A percentile compares a stretch with the other conserved stretches of the same genome.
These are phyloP conservation scores for Calameuta pallipes DNA, from an alignment of 2,888 invertebrate species.

Conservation along the genomic window DNA sequence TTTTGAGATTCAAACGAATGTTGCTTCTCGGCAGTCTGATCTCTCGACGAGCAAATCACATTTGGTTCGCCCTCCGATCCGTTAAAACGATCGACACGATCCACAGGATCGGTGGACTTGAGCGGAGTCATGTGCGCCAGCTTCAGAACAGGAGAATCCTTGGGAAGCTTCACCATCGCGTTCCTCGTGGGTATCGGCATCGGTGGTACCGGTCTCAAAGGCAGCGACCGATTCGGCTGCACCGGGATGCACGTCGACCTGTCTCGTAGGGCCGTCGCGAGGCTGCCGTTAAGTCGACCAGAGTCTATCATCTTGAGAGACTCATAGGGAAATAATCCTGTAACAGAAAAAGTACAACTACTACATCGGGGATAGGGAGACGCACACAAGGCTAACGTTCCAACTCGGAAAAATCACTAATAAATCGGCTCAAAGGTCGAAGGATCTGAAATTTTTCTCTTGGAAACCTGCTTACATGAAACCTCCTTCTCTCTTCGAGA, in stretches of 20 bases:
- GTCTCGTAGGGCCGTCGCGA: slow-evolving; percentile 49
- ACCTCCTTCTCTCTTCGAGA: not conserved
- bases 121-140: not conserved
- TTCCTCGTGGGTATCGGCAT: slow-evolving; percentile 30
- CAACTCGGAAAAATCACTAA: not conserved
- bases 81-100: not conserved
- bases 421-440: not conserved
- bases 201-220: slow-evolving; percentile 54
- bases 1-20: not conserved
- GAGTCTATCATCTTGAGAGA: slow-evolving; percentile 6
- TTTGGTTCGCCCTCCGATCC: not conserved
- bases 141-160: slow-evolving; percentile 4
- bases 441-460: not conserved
- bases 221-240: slow-evolving; percentile 57
- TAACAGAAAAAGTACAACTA: not conserved
- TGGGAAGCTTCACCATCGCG: slow-evolving; percentile 4
- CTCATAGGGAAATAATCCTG: slow-evolving; percentile 1
- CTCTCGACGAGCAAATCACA: not conserved
- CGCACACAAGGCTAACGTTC: not conserved
- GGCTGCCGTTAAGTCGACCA: slow-evolving; percentile 26
- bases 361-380: not conserved
- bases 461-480: not conserved
- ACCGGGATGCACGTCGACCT: slow-evolving; percentile 50
- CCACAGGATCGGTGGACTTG: not conserved
- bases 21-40: not conserved